A percentile compares a stretch with the other conserved stretches of the same genome.
Evolutionary conservation across 2,113 vertebrate species (phyloP).

Genomic region (Gobio gobio): DNA sequence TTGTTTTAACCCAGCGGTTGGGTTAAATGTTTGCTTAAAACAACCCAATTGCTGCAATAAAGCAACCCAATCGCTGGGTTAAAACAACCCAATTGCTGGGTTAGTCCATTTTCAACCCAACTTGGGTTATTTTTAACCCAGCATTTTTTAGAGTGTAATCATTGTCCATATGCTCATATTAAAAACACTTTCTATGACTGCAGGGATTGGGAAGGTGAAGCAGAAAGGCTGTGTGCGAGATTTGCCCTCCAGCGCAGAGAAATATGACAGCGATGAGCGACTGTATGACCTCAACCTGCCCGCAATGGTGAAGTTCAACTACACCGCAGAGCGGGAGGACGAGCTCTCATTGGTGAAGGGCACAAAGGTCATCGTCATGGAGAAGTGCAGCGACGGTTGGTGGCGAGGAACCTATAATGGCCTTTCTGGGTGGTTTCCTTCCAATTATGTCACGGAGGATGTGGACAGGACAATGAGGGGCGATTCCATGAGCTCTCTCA

Average conservation of each 20-base stretch:
- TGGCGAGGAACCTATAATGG: slow-evolving; percentile 89
- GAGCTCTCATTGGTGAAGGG: slow-evolving; percentile 89
- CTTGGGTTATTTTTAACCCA: no score
- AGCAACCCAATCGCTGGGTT: no score
- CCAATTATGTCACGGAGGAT: slow-evolving; percentile 91
- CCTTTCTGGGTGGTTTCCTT: slow-evolving; percentile 89
- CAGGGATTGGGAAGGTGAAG: slow-evolving; percentile 90
- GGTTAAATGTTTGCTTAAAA: no score
- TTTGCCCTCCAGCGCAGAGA: slow-evolving; percentile 79
- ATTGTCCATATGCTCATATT: neutral
- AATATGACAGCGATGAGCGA: slow-evolving; percentile 83
- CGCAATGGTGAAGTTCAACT: slow-evolving; percentile 89
- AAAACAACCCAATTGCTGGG: no score
- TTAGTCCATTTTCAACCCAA: no score
- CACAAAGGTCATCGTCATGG: slow-evolving; percentile 89
- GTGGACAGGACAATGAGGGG: slow-evolving; percentile 80
- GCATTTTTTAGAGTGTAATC: no score
- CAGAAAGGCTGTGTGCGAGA: slow-evolving; percentile 84
- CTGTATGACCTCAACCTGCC: slow-evolving; percentile 89
- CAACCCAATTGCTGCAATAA: no score
- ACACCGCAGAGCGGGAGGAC: slow-evolving; percentile 87
- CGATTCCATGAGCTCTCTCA: slow-evolving; percentile 77
- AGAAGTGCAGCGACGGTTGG: slow-evolving; percentile 94
- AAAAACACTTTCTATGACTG: neutral
- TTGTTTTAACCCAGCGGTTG: no score